These are phyloP conservation scores for Ridgeia piscesae DNA, from an alignment of 1,140 invertebrate genomes.

Conservation along the genomic window DNA sequence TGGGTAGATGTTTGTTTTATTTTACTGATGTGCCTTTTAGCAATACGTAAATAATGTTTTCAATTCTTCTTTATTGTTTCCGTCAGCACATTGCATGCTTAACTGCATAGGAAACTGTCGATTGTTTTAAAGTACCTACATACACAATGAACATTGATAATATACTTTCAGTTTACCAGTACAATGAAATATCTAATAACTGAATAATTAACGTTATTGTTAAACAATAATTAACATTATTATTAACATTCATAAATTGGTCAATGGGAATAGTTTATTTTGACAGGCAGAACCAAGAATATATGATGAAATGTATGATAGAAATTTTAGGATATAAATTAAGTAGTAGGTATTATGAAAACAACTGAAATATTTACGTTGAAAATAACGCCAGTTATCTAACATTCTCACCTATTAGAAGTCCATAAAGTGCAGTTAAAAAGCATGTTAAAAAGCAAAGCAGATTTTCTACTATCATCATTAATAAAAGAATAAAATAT, in stretches of 20 bases:
- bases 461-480: neutral
- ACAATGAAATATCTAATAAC: neutral
- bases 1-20: no score
- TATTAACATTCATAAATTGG: neutral
- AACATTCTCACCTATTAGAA: neutral
- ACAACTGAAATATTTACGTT: neutral
- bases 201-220: neutral
- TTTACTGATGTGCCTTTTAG: no score
- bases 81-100: neutral
- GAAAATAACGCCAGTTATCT: neutral
- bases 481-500: neutral
- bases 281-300: neutral
- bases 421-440: neutral
- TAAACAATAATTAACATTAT: neutral
- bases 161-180: neutral
- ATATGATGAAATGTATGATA: neutral
- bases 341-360: neutral
- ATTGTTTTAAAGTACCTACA: neutral
- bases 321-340: neutral
- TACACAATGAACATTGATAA: neutral
- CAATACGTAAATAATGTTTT: no score
- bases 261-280: neutral
- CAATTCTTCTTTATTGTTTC: no score
- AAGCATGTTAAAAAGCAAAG: conserved; percentile 1
- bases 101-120: neutral